Percentiles rank a stretch among this genome's conserved stretches.
Conservation (phyloP, 92 coral and sea anemone genomes). For the Nematostella vectensis region DNA sequence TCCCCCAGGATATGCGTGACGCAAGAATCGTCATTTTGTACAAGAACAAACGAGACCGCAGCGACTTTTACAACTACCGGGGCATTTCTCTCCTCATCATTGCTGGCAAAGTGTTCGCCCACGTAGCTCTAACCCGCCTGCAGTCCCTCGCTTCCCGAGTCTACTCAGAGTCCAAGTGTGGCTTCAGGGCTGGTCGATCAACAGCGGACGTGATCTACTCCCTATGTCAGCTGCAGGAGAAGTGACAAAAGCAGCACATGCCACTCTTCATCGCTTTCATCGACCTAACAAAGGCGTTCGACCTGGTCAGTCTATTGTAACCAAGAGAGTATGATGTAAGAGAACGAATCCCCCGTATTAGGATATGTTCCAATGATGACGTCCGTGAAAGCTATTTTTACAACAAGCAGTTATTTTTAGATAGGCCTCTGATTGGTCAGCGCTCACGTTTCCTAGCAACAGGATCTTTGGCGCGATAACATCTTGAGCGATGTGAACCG, state of each 20-base stretch:
- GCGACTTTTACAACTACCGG: slow-evolving; percentile 39
- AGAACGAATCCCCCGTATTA: too few relatives aligned
- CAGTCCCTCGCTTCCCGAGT: slow-evolving; percentile 13
- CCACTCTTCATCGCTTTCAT: slow-evolving; percentile 29
- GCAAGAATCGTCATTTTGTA: slow-evolving; percentile 27
- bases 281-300: slow-evolving; percentile 34
- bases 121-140: slow-evolving; percentile 3
- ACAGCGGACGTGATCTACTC: slow-evolving; percentile 29
- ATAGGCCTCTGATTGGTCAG: too few relatives aligned
- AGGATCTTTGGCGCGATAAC: too few relatives aligned
- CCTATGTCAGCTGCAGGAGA: slow-evolving; percentile 33
- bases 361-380: too few relatives aligned
- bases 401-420: too few relatives aligned
- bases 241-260: slow-evolving; percentile 15
- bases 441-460: too few relatives aligned
- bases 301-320: slow-evolving; percentile 35
- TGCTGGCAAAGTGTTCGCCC: slow-evolving; percentile 31
- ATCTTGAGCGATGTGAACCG: too few relatives aligned
- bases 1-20: slow-evolving; percentile 36
- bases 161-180: slow-evolving; percentile 21
- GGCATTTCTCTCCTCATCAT: slow-evolving; percentile 45
- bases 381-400: too few relatives aligned
- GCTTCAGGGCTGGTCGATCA: slow-evolving; percentile 25
- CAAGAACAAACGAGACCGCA: slow-evolving; percentile 39
- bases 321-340: too few relatives aligned